Evolutionary conservation across 2,113 vertebrate genomes (phyloP), one percentile per base, ranked within the genome.

Genomic region (Acrocephalus kingi): DNA sequence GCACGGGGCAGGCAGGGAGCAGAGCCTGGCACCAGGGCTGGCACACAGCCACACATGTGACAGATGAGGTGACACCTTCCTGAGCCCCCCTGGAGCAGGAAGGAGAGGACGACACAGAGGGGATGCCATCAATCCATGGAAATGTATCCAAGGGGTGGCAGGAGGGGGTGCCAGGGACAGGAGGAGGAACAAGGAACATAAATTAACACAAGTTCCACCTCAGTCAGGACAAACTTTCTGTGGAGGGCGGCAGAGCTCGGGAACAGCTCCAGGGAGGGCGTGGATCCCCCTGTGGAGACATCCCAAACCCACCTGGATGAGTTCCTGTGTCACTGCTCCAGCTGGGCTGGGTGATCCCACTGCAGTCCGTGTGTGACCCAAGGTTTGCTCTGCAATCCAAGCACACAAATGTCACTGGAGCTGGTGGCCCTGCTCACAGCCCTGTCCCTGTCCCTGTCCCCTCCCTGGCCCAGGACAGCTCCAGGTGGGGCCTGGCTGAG

Each of bases 311-410:
- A 15, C 13, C 35, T 18, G 54, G 52, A 1, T 2, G 6, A 2
- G 7, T 2, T 15, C 35, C 54, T 21, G 58, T n/a, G n/a, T 4
- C n/a, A 0, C n/a, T 46, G 58, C 39, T 8, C 35, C 14, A 10
- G 39, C 2, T 6, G 48, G 21, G 48, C 48, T 28, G 52, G 43
- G 6, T 4, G n/a, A 13, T 4, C 21, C 41, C 52, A 11, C 5
- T 10, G n/a, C 30, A 8, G 3, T 1, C 15, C 51, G 5, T 18
- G 13, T 28, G 79, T 15, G 18, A 17, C 3, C 21, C 35, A 5
- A 0, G 0, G 2, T 10, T 39, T 39, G 33, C 43, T 45, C 43
- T 0, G 3, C 30, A 5, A 6, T 23, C 19, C 30, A 6, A 28
- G 48, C n/a, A 12, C 43, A 43, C 4, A 15, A 3, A 10, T 2